Conservation (phyloP, 2,888 invertebrate species). For the Cordilura impudica region DNA sequence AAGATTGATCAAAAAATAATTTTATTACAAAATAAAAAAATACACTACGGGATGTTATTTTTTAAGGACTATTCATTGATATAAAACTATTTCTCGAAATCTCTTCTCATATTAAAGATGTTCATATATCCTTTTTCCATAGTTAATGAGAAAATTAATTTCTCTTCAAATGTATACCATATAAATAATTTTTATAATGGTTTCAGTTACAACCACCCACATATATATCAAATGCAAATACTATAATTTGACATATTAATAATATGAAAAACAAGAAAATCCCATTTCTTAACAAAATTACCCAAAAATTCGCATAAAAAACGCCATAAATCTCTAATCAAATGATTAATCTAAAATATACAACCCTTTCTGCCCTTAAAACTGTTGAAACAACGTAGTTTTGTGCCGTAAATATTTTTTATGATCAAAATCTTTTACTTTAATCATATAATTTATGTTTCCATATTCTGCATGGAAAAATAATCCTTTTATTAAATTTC, state of each 20-base stretch:
- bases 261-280: conserved; percentile 43
- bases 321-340: conserved; percentile 49
- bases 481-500: conserved; percentile 28
- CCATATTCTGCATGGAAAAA: background rate
- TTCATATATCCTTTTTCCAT: background rate
- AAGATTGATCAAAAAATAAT: background rate
- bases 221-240: conserved; percentile 2
- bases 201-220: conserved; percentile 41
- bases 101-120: background rate
- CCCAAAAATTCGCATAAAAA: conserved; percentile 45
- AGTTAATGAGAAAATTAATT: background rate
- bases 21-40: background rate
- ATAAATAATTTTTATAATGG: conserved; percentile 36
- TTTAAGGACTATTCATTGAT: too few relatives aligned
- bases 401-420: background rate
- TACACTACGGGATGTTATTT: background rate
- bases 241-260: conserved; percentile 48
- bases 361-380: conserved; percentile 39
- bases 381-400: conserved; percentile 29
- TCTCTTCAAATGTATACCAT: background rate
- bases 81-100: too few relatives aligned
- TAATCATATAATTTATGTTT: conserved; percentile 53
- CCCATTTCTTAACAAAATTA: conserved; percentile 31
- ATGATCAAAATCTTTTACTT: conserved; percentile 15
- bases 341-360: conserved; percentile 44